Evolutionary conservation across 1,140 invertebrate genomes (phyloP), one percentile per base, ranked within the genome.

Genomic region (Scaptomyza hsui): DNA sequence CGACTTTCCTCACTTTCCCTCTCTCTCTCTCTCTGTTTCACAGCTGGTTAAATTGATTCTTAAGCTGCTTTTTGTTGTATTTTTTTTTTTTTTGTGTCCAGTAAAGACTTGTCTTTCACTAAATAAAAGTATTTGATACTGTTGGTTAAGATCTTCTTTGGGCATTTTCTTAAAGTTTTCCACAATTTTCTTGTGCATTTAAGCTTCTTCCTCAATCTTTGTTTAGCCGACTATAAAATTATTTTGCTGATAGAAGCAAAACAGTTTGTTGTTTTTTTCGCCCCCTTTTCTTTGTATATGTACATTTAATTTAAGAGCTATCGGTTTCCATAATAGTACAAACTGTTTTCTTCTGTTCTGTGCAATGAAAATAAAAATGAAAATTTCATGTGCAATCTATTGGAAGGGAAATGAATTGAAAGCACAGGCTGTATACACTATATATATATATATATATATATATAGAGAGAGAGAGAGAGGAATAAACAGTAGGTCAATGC

Each of bases 401-500:
- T 37, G 32, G 32, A 37, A 37, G 12, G 32, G 32, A 37, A 37
- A 37, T 37, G 32, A 37, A 51, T 9, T 6, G 15, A 10, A 5
- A 26, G 12, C 10, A 7, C 12, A n/a, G 12, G 10, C 32, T 4
- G 32, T 37, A 9, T 29, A 3, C 9, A 15, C 7, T 0, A 10
- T 21, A 13, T 45, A 29, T 9, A 29, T 29, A 29, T 10, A 29
- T 29, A 29, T 29, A 10, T 24, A 9, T 29, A 29, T 29, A 29
- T 29, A 29, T 29, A 29, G 5, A 29, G 4, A 29, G 5, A 0
- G 2, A 7, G 2, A 9, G 5, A 29, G 4, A 29, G 5, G 1
- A 5, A 29, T 29, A 29, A n/a, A 37, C 9, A 16, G 47, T 3
- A 26, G 48, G 26, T 51, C 48, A 51, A 29, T 51, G 48, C 48